Base-by-base conservation (phyloP, 2,888 invertebrate species). In the Lasioglossum figueresi region DNA sequence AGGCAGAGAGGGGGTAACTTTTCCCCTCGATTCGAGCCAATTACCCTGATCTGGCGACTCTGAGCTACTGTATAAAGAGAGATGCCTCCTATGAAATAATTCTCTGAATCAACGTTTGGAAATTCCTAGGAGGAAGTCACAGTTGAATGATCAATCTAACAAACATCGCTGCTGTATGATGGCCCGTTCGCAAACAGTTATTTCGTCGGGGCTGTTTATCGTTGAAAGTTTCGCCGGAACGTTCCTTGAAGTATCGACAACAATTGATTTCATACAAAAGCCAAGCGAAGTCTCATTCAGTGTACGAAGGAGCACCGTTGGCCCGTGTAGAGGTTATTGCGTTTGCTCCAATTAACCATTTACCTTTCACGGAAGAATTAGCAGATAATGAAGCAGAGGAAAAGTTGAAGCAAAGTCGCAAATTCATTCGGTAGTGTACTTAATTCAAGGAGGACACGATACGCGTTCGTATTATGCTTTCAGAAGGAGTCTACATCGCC, bases 321-420 rank as follows among this genome's bases (percentile, higher is more conserved):
- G 59, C 40, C 19, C 23, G 48, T 6, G 37, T 45, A 52, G 76
- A 83, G 66, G 23, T 79, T 83, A 84, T 76, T 76, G 56, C 76
- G 75, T 80, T 83, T 45, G 63, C 70, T 70, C 70, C 76, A 82
- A 79, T 84, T 80, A 74, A 75, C 68, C 80, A 40, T 85, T 80
- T 37, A 70, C 80, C 59, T 78, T 86, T 73, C 68, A 43, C 63
- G 37, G 59, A 76, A 73, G 76, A 83, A 85, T 82, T 73, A 79
- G 40, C 72, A 78, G 40, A 82, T 73, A 79, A 83, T 79, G 80
- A 74, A 79, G 76, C 72, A 48, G 37, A 68, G 66, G 70, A 74
- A 72, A 87, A 83, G 72, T 83, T 74, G 59, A 45, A 70, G 82
- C 40, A 52, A 80, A 82, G 78, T 85, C 72, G 73, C 77, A 43